Evolutionary conservation across 2,113 vertebrate genomes (phyloP), one percentile per base, ranked within the genome.

Genomic region (Mastomys coucha): DNA sequence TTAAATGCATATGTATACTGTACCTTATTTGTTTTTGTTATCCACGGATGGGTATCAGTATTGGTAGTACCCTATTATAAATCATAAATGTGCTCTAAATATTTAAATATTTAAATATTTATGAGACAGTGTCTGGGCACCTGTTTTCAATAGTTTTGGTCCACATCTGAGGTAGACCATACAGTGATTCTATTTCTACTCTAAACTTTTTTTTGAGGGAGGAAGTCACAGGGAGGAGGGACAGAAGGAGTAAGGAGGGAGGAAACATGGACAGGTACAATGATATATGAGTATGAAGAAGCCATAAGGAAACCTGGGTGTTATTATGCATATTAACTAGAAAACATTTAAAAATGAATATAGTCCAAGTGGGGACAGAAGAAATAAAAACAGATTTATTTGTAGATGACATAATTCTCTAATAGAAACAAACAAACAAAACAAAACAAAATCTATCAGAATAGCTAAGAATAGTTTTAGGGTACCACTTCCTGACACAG

Each of bases 111-210:
- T 1, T 65, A 4, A 49, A 82, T n/a, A 70, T 5, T 67, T 33
- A 5, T 60, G 26, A 42, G 19, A n/a, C n/a, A 72, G 22, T 16
- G 39, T 17, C n/a, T 76, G 76, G 42, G 2, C 17, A 56, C 45
- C 63, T n/a, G n/a, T 91, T 93, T 88, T 87, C 70, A 77, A n/a
- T 60, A 90, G n/a, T 42, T 92, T 92, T 26, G 6, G n/a, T 24
- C 11, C 60, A 58, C n/a, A 2, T 49, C 31, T 58, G 45, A 26
- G 63, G 63, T 67, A 51, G 33, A 69, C 65, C 60, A 58, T 42
- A 31, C 3, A 73, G 45, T 67, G 63, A 84, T 67, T 63, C 91
- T 72, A 58, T 89, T 89, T 69, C 77, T 31, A 42, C 16, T 56
- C 75, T 76, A 91, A 33, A 69, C 19, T 91, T 77, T 22, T 86